Conservation (phyloP, 2,888 invertebrate genomes). For the Mythimna vitellina region DNA sequence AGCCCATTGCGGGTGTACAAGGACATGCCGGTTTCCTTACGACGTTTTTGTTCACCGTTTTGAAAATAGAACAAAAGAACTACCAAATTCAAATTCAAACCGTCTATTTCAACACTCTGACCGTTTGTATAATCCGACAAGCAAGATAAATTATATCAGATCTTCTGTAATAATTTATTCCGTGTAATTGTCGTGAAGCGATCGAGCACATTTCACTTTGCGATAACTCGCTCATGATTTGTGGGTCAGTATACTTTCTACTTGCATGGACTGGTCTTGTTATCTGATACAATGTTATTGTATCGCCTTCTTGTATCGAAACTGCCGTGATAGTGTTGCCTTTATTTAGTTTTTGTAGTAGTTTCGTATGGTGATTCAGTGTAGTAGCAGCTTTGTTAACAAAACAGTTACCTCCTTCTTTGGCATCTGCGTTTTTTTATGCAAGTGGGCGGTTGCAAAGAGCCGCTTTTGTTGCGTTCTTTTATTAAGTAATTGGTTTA, state of each 20-base stretch:
- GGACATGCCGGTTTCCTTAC: too few species aligned
- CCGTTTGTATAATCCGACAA: conserved; percentile 16
- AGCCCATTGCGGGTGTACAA: too few species aligned
- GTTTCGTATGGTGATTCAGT: conserved; percentile 26
- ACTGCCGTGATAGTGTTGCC: conserved; percentile 26
- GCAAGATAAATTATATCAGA: conserved; percentile 34
- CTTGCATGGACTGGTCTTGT: conserved; percentile 62
- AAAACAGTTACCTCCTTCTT: conserved; percentile 7
- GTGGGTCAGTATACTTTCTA: conserved; percentile 77
- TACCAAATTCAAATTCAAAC: neutral
- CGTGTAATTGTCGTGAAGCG: conserved; percentile 55
- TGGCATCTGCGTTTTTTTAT: neutral
- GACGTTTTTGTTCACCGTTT: too few species aligned
- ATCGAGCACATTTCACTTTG: conserved; percentile 60
- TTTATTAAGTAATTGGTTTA: neutral
- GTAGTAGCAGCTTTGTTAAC: neutral
- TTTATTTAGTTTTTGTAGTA: conserved; percentile 34
- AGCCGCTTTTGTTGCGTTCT: neutral
- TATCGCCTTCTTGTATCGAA: conserved; percentile 54
- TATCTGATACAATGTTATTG: conserved; percentile 67
- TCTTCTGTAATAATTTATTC: conserved; percentile 50
- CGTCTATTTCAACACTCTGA: conserved; percentile 10
- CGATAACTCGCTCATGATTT: conserved; percentile 67
- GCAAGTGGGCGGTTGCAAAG: neutral
- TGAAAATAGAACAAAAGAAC: neutral